A percentile compares a stretch with the other conserved stretches of the same genome.
Evolutionary conservation across 2,113 vertebrate species (phyloP).

Genomic region (Ifrita kowaldi): DNA sequence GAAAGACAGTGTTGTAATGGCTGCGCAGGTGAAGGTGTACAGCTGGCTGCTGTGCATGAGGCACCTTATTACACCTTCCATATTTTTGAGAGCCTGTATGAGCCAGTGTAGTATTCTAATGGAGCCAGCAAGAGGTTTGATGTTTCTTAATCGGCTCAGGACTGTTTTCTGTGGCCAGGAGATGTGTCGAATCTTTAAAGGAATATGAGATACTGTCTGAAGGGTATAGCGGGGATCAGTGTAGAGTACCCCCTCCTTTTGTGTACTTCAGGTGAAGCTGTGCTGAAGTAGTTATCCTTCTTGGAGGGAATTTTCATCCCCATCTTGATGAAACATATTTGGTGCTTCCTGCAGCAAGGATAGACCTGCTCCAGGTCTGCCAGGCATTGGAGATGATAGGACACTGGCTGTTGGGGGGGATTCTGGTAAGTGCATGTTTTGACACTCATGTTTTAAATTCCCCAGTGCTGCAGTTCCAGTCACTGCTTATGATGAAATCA

Average conservation of each 20-base stretch:
- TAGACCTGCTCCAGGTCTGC: not conserved
- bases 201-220: not conserved
- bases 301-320: not conserved
- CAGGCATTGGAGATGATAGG: not conserved
- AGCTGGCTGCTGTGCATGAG: not conserved
- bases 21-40: not conserved
- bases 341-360: not conserved
- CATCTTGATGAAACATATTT: not conserved
- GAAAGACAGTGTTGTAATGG: not conserved
- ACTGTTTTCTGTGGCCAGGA: not conserved
- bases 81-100: not conserved
- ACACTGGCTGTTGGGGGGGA: not conserved
- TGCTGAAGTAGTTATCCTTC: not conserved
- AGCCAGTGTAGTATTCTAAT: not conserved
- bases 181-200: not conserved
- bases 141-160: not conserved
- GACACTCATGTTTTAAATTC: not conserved
- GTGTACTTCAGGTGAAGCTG: not conserved
- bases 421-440: not conserved
- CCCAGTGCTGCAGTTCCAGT: not conserved
- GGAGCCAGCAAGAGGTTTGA: not conserved
- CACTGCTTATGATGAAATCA: conserved; percentile 22
- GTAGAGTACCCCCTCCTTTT: not conserved
- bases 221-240: rapidly evolving
- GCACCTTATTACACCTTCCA: not conserved